Base-by-base conservation (phyloP, 2,113 vertebrate genomes). In the Nerophis ophidion region DNA sequence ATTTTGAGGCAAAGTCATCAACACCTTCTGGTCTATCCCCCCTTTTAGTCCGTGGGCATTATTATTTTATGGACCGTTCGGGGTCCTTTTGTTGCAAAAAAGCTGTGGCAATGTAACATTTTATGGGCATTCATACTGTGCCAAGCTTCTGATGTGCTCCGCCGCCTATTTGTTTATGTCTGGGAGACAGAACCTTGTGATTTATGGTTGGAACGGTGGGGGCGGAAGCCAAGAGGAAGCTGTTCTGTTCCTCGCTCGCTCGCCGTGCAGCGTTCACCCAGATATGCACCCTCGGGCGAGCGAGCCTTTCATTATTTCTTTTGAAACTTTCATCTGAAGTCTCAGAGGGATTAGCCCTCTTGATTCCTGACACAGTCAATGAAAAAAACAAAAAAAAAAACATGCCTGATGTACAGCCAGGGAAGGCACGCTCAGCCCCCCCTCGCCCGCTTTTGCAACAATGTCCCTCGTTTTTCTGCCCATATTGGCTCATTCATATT, bases 291-390 rank as follows among this genome's bases (percentile, higher is more conserved):
- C 89, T 85, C 77, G 76, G 87, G 89, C 89, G 46, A 72, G 70
- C 81, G 56, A 74, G 84, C 82, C 87, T 91, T 91, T 91, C 88
- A 90, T 90, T 89, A 87, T 90, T 89, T 89, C 87, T 89, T 89
- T 89, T 89, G 87, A 90, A 90, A 90, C 87, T 90, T 90, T 89
- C 86, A 89, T 89, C 86, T 89, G 81, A 87, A 88, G 83, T 88
- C 89, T 89, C 87, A 70, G 81, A 87, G 86, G 90, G 86, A 90
- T 91, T 89, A 91, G 87, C 86, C 81, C 85, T 90, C 89, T 89
- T 90, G 88, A 88, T 91, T 91, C 85, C 86, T 89, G 86, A 90
- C 86, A 89, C 84, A 89, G 85, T 88, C 87, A 85, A 89, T 88
- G 87, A n/a, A n/a, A n/a, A n/a, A n/a, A n/a, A n/a, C n/a, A n/a